Conservation (phyloP, 2,797 vertebrate species). For the Sebastes nivosus region DNA sequence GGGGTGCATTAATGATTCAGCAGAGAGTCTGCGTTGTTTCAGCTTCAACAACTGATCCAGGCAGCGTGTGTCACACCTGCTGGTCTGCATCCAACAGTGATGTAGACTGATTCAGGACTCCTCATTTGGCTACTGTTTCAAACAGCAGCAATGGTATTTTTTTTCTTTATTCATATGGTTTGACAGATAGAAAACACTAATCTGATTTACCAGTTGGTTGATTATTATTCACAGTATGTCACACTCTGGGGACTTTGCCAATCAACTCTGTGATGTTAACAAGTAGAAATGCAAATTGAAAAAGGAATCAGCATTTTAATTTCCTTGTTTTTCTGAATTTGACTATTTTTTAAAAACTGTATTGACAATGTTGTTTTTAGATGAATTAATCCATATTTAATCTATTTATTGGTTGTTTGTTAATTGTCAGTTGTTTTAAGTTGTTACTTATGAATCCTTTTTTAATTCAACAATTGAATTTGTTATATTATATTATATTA, state of each 20-base stretch:
- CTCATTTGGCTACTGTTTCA: neutral
- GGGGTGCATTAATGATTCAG: slow-evolving; percentile 34
- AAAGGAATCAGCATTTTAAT: neutral
- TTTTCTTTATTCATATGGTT: neutral
- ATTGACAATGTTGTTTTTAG: neutral
- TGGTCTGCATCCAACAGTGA: slow-evolving; percentile 7
- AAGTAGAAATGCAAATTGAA: neutral
- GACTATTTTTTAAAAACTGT: neutral
- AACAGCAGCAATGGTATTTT: neutral
- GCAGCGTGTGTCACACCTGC: neutral
- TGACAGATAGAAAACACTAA: neutral
- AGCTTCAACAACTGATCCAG: slow-evolving; percentile 8
- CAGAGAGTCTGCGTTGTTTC: slow-evolving; percentile 6
- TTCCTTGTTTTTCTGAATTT: neutral
- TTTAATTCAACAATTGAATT: neutral
- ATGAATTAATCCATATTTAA: neutral
- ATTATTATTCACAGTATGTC: neutral
- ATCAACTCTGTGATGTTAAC: neutral
- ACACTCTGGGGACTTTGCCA: neutral
- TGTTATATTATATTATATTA: neutral
- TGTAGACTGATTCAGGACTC: neutral
- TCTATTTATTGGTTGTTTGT: neutral
- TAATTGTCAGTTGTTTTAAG: neutral
- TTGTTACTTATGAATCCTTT: neutral
- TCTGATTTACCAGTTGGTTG: neutral